These are phyloP conservation scores for Rafetus swinhoei DNA, from an alignment of 2,113 vertebrate genomes.

Conservation along the genomic window DNA sequence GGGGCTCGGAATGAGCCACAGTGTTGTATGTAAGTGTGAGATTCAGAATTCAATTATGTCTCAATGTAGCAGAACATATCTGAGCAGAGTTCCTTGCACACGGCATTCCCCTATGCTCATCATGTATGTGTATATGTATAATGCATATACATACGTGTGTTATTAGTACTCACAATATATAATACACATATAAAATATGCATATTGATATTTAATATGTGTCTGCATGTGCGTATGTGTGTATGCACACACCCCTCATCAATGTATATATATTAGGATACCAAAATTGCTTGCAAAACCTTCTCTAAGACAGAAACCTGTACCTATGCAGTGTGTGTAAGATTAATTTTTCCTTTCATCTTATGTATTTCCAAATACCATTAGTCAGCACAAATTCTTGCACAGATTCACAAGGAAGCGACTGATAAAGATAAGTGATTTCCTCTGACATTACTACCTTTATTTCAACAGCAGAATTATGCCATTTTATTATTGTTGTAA, in stretches of 20 bases:
- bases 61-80: conserved; percentile 69
- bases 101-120: not conserved
- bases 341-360: not conserved
- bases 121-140: not conserved
- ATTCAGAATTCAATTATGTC: not conserved
- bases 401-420: not conserved
- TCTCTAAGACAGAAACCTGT: not conserved
- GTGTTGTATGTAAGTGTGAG: not conserved
- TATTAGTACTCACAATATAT: not conserved
- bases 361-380: not conserved
- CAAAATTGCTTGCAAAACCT: not conserved
- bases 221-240: not conserved
- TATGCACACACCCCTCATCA: not conserved
- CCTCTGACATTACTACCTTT: not conserved
- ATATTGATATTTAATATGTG: not conserved
- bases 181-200: not conserved
- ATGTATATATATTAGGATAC: not conserved
- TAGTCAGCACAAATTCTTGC: not conserved
- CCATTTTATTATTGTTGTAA: not conserved
- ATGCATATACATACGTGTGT: not conserved
- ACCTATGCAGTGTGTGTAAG: not conserved
- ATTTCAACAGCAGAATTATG: not conserved
- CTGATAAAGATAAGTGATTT: not conserved
- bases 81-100: not conserved
- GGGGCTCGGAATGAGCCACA: rapidly evolving